Evolutionary conservation across 2,797 vertebrate species (phyloP).

Genomic region (Leptoclinus maculatus): DNA sequence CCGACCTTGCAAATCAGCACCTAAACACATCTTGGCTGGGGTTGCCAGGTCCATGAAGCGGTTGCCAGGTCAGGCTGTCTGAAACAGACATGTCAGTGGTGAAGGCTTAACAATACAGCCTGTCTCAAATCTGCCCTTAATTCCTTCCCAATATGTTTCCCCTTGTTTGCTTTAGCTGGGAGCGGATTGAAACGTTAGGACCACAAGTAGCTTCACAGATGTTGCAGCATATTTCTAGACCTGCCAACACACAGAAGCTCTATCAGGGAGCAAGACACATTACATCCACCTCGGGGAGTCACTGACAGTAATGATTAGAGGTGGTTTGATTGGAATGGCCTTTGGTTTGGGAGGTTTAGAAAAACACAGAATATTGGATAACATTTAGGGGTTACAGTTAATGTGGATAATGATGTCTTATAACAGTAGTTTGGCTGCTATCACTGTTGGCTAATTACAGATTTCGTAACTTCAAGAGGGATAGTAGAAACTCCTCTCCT

Average conservation of each 20-base stretch:
- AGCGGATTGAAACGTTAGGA: conserved; percentile 69
- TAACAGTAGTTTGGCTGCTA: background rate
- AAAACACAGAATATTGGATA: conserved; percentile 34
- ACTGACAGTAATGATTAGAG: conserved; percentile 73
- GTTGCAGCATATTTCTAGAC: conserved; percentile 78
- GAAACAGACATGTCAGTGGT: conserved; percentile 76
- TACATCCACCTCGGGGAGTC: conserved; percentile 74
- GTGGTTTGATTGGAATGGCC: conserved; percentile 60
- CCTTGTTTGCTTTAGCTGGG: conserved; percentile 80
- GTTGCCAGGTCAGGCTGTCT: conserved; percentile 77
- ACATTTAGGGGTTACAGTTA: conserved; percentile 11
- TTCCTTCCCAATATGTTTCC: conserved; percentile 85
- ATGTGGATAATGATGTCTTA: conserved; percentile 7
- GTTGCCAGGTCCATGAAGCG: conserved; percentile 52
- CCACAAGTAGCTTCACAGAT: conserved; percentile 83
- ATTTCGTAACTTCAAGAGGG: background rate
- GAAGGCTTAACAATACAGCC: conserved; percentile 78
- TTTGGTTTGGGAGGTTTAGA: conserved; percentile 49
- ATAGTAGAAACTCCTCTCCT: background rate
- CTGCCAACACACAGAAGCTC: conserved; percentile 64
- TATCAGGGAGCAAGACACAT: conserved; percentile 70
- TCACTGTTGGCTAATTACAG: background rate
- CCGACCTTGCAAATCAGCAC: conserved; percentile 38
- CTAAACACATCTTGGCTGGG: conserved; percentile 49
- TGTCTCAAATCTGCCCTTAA: conserved; percentile 80